These are phyloP conservation scores for Prinia subflava DNA, from an alignment of 2,113 vertebrate species.

Conservation along the genomic window DNA sequence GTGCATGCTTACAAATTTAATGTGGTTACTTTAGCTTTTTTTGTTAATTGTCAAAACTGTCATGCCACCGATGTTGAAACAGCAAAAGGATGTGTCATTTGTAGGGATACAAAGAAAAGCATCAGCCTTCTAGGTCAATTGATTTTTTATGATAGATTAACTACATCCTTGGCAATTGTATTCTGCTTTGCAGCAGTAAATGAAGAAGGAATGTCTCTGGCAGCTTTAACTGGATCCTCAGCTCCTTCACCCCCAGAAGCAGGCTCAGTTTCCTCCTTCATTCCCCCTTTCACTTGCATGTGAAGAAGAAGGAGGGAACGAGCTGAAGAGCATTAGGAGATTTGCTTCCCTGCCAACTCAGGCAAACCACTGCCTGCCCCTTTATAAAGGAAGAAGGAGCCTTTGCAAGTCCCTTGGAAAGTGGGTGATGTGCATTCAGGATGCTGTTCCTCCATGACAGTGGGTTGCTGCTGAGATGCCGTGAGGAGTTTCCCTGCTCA, in stretches of 20 bases:
- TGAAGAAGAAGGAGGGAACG: not conserved
- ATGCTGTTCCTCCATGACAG: not conserved
- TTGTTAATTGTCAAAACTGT: not conserved
- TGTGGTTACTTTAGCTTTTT: not conserved
- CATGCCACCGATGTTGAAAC: not conserved
- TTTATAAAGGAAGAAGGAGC: not conserved
- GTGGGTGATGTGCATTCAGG: fast-evolving
- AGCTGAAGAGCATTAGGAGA: not conserved
- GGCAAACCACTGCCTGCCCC: not conserved
- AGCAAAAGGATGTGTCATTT: not conserved
- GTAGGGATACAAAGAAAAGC: not conserved
- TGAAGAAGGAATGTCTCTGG: not conserved
- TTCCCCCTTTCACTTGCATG: not conserved
- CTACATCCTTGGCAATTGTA: not conserved
- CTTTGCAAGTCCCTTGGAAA: not conserved
- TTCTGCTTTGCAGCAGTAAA: not conserved
- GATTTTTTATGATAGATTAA: not conserved
- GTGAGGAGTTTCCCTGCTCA: not conserved
- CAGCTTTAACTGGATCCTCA: not conserved
- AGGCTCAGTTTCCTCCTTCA: not conserved
- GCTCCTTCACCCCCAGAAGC: not conserved
- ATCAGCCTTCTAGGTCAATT: not conserved
- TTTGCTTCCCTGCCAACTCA: not conserved
- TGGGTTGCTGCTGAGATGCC: not conserved
- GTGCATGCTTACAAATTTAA: not conserved